Base-by-base conservation (phyloP, 2,888 invertebrate species). In the Lasioglossum vierecki region DNA sequence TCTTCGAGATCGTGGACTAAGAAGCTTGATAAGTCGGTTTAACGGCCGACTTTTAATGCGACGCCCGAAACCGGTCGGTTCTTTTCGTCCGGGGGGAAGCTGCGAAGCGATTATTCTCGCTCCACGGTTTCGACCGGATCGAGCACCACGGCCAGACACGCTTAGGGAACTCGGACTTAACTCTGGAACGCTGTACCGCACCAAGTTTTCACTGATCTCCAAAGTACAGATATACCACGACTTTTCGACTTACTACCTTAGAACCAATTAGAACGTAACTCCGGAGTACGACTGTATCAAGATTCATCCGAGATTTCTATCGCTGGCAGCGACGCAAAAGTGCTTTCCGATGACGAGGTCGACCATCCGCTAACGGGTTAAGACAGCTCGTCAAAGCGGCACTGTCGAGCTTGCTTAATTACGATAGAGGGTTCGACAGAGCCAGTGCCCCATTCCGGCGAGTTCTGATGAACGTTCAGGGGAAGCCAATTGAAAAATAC, bases 401-500 rank as follows among this genome's bases (percentile, higher is more conserved):
- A 63, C 30, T 6, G 76, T 53, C 41, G 74, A 46, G 41, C 49
- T 30, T 15, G 46, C 53, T 84, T 84, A 84, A 84, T 84, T 79
- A 84, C 71, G 79, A 79, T 46, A 35, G 79, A 83, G 74, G 49
- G 74, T 63, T 60, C 44, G 60, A 57, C 49, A 57, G 84, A 84
- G 53, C n/a, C 57, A 11, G 57, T 57, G 57, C n/a, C 57, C n/a
- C 57, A n/a, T n/a, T 57, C 57, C 57, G 57, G 11, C 57, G n/a
- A 41, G n/a, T 84, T 84, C 79, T 76, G 79, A 84, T 76, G 57
- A 84, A 84, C 84, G 79, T 84, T 72, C 84, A 26, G 70, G 4
- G 63, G 63, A 63, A 63, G 44, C 73, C 77, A 80, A 85, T 85
- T 84, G 85, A 77, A 80, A 85, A 85, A 80, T 85, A 53, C 30